Evolutionary conservation across 1,140 invertebrate genomes (phyloP), one percentile per base, ranked within the genome.

Genomic region (Calephelis virginiensis): DNA sequence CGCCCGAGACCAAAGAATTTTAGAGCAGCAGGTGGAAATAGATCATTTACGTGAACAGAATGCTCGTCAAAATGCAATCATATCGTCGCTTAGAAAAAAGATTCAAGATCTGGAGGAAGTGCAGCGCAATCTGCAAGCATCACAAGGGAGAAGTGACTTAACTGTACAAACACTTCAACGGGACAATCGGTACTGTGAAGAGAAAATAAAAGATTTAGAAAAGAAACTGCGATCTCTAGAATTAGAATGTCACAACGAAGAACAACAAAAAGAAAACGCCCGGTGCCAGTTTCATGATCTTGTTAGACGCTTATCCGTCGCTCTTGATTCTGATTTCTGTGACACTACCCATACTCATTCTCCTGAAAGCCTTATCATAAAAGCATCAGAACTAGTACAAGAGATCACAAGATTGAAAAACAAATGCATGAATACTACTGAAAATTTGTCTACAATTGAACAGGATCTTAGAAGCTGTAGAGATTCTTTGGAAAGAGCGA

Each of bases 91-190:
- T 14, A 95, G 95, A 77, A 95, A 95, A 81, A 94, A 95, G 70
- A 93, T 97, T 53, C 95, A 96, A 92, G 95, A 96, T 70, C 81
- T 95, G 17, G 96, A 97, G 82, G 95, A 96, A 69, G 90, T 94
- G 56, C 95, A 96, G 81, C 92, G 95, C 63, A 92, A 92, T 74
- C 83, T 96, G 10, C 93, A 94, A 74, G 92, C 93, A 0, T 82
- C 89, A 0, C 93, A 94, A 70, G 93, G 94, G 5, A 92, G 95
- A 50, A 94, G 92, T 49, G 96, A 97, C 72, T 93, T 94, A 63
- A 94, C 94, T 9, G 88, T 96, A 9, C 94, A 95, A 76, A 94
- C 94, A 1, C 79, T 96, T 48, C 94, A 96, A 75, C 92, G 95
- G 63, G 96, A 97, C 78, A 93, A 93, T 61, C 93, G 94, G 28